Evolutionary conservation across 2,797 vertebrate genomes (phyloP).

Genomic region (Lophius americanus): DNA sequence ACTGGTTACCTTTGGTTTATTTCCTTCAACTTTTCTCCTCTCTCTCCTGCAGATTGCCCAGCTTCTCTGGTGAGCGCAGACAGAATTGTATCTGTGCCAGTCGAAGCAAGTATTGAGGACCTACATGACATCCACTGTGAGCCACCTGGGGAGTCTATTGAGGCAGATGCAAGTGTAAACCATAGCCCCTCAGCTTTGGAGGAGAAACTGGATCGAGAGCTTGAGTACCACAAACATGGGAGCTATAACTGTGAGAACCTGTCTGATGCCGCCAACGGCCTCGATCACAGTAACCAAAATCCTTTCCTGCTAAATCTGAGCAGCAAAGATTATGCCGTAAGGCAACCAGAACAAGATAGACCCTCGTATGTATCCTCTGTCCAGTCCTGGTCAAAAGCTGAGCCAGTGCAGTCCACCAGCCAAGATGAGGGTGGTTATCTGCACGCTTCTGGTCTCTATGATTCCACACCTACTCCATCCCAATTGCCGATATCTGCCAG

Average conservation of each 20-base stretch:
- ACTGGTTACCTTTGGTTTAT: background rate
- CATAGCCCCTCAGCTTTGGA: constrained; percentile 65
- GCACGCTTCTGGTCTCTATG: constrained; percentile 10
- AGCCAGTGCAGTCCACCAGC: constrained; percentile 39
- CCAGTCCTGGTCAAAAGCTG: constrained; percentile 75
- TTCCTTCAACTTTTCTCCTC: background rate
- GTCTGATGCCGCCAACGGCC: constrained; percentile 4
- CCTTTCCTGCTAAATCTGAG: constrained; percentile 13
- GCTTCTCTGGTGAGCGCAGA: constrained; percentile 87
- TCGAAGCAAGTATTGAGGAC: constrained; percentile 84
- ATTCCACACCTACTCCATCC: background rate
- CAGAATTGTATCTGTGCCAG: constrained; percentile 39
- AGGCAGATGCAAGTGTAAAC: constrained; percentile 53
- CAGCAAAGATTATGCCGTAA: constrained; percentile 8
- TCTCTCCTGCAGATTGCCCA: constrained; percentile 81
- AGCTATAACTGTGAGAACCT: constrained; percentile 79
- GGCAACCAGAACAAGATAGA: constrained; percentile 42
- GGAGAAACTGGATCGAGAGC: constrained; percentile 87
- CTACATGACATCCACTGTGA: constrained; percentile 35
- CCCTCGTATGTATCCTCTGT: constrained; percentile 68
- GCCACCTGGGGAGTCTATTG: constrained; percentile 18
- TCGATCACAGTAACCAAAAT: background rate
- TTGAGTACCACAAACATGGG: constrained; percentile 86
- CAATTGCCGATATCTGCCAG: constrained; percentile 47
- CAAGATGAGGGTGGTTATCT: constrained; percentile 18